Evolutionary conservation across 2,797 vertebrate genomes (phyloP), one percentile per base, ranked within the genome.

Genomic region (Acestrorhynchus altus): DNA sequence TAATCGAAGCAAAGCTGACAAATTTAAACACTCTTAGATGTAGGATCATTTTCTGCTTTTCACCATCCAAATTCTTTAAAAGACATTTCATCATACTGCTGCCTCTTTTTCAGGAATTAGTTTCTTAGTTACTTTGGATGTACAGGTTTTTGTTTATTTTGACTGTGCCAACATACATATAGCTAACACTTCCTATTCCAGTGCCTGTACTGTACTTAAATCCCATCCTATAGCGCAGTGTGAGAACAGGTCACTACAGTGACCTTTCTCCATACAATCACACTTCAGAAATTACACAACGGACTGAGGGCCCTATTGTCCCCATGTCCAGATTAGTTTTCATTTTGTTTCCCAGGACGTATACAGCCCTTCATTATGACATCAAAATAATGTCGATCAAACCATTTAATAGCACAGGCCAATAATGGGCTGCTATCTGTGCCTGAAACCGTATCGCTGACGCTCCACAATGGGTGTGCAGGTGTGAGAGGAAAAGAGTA

Each of bases 361-460:
- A 85, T 67, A 79, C 67, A 72, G 85, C 84, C 83, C 82, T 76
- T 83, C 35, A 42, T 83, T 84, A 81, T 86, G 80, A 79, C 84
- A 87, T 88, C 90, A 88, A 91, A 91, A 91, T 86, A 90, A 92
- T 88, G 90, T 86, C 83, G 88, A 89, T 91, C 89, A 91, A 90
- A 88, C 80, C 75, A 78, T 89, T 90, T 89, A 87, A 88, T 74
- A 84, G 82, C 35, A 46, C 54, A 61, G 39, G 22, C 68, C 84
- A 46, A 88, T 87, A 90, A 91, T 80, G 75, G 82, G 64, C 79
- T 85, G 86, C 87, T 90, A 86, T 88, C 60, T 85, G 78, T 80
- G 85, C 47, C 83, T 90, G 90, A 91, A 92, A 90, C 82, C 84
- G 83, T 88, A 91, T 85, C 80, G 83, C 70, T 7, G 80, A 67